These are phyloP conservation scores for Axis porcinus DNA, from an alignment of 2,113 vertebrate genomes.

Conservation along the genomic window DNA sequence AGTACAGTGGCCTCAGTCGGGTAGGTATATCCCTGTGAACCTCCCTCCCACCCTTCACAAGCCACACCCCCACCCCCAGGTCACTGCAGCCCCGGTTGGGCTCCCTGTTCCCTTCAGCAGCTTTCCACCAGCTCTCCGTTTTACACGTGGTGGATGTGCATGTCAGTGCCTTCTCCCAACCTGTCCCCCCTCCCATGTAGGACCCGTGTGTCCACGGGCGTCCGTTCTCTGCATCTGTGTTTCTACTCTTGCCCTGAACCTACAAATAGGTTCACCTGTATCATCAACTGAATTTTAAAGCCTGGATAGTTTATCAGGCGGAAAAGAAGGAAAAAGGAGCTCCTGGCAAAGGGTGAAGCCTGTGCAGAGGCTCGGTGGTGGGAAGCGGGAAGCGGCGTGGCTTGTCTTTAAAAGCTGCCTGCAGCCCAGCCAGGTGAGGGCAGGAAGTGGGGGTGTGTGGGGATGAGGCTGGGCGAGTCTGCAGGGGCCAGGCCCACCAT, in stretches of 20 bases:
- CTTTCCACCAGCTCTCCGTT: background rate
- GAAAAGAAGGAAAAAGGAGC: background rate
- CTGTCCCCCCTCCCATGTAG: background rate
- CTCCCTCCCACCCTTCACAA: background rate
- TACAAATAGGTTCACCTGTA: background rate
- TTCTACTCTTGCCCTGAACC: background rate
- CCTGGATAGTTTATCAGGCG: background rate
- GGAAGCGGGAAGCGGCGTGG: accelerated
- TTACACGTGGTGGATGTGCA: background rate
- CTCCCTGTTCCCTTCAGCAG: background rate
- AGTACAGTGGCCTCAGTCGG: background rate
- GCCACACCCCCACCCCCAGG: background rate
- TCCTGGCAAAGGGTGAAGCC: background rate
- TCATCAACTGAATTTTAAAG: background rate
- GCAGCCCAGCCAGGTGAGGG: background rate
- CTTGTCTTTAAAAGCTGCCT: background rate
- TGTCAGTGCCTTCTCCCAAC: too few relatives aligned
- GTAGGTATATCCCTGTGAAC: background rate
- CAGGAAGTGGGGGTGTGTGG: background rate
- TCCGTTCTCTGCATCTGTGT: background rate
- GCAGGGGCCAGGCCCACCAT: background rate
- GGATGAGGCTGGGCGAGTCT: background rate
- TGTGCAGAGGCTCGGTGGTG: background rate
- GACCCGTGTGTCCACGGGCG: background rate
- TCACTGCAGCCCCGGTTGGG: accelerated